phyloP scores from a whole-genome alignment of 2,113 vertebrate genomes.

The Carassius auratus region DNA sequence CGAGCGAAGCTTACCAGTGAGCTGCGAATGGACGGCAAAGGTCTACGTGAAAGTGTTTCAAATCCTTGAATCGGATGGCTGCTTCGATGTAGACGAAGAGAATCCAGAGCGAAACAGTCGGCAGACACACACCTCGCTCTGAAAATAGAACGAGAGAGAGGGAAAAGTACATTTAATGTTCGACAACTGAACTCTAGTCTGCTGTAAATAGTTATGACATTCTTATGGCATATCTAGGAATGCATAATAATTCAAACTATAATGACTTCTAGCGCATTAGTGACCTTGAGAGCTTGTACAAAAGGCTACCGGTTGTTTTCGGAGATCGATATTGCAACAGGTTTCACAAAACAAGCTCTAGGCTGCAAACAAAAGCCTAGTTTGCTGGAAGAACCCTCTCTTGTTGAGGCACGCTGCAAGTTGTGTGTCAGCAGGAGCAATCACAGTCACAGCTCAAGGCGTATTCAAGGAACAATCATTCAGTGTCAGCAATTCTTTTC shows the following conservation, averaged over 20 bases:
- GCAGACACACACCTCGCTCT: conserved; percentile 97
- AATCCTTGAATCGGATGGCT: conserved; percentile 97
- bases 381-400: conserved; percentile 1
- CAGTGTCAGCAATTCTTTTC: neutral
- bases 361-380: conserved; percentile 25
- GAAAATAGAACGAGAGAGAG: conserved; percentile 17
- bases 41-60: conserved; percentile 98
- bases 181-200: neutral
- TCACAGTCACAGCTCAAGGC: neutral
- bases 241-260: conserved; percentile 3
- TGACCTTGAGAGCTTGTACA: neutral
- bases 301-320: conserved; percentile 13
- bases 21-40: conserved; percentile 97
- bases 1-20: conserved; percentile 81
- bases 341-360: neutral
- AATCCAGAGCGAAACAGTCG: conserved; percentile 97
- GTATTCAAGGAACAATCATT: conserved; percentile 9
- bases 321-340: neutral
- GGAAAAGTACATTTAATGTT: neutral
- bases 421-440: conserved; percentile 3
- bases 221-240: neutral
- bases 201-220: neutral
- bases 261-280: conserved; percentile 8
- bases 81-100: conserved; percentile 99
- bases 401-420: conserved; percentile 23